phyloP scores from a whole-genome alignment of 2,888 invertebrate species.

The Helobdella robusta region DNA sequence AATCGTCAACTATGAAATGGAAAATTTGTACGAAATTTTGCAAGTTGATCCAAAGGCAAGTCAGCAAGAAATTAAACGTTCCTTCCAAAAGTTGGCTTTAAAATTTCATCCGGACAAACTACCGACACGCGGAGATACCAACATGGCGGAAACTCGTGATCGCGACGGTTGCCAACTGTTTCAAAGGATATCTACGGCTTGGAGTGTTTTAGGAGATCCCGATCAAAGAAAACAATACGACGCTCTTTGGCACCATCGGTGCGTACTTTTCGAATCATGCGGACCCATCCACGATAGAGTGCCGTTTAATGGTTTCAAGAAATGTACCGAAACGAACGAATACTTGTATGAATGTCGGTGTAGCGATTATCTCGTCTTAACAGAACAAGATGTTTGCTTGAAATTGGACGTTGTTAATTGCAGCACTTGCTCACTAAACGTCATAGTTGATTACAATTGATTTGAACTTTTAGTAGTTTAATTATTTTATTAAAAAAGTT shows the following conservation, averaged over 20 bases:
- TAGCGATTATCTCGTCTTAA: not conserved
- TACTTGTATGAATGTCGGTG: constrained; percentile 14
- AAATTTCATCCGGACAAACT: constrained; percentile 19
- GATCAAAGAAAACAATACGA: constrained; percentile 11
- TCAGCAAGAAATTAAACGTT: constrained; percentile 11
- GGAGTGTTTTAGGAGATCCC: constrained; percentile 6
- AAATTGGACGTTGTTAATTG: constrained; percentile 19
- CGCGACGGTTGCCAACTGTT: too few species aligned
- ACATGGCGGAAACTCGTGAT: too few species aligned
- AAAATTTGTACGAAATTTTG: constrained; percentile 12
- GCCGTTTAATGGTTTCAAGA: not conserved
- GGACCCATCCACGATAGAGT: constrained; percentile 14
- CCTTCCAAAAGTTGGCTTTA: constrained; percentile 22
- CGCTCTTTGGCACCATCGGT: constrained; percentile 16
- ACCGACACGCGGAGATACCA: not conserved
- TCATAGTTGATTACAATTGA: constrained; percentile 15
- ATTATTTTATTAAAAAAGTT: not conserved
- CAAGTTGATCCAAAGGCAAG: not conserved
- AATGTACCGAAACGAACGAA: not conserved
- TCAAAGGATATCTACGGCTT: constrained; percentile 17
- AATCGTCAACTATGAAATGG: too few species aligned
- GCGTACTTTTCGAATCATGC: constrained; percentile 1
- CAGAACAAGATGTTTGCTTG: not conserved
- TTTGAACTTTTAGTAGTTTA: not conserved
- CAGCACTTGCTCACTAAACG: constrained; percentile 11